phyloP scores from a whole-genome alignment of 2,888 invertebrate species.

The Chesias legatella region DNA sequence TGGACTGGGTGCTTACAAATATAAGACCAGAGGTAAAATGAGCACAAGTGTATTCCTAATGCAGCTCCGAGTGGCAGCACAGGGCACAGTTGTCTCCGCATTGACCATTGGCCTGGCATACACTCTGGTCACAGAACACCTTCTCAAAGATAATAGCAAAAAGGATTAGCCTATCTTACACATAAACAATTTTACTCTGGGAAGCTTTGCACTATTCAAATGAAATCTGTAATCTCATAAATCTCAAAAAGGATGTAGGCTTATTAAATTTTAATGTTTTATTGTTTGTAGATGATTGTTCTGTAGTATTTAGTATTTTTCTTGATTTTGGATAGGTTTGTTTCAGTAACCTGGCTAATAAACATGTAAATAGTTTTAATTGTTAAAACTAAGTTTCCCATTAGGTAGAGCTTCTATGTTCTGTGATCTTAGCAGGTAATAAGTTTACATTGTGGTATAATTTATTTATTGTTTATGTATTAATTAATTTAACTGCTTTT shows the following conservation, averaged over 20 bases:
- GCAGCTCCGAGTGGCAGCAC: conserved; percentile 92
- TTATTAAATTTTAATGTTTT: too few relatives aligned
- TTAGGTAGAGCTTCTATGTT: conserved; percentile 31
- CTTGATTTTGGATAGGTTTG: too few relatives aligned
- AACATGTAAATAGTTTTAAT: too few relatives aligned
- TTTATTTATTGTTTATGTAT: conserved; percentile 28
- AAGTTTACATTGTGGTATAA: conserved; percentile 27
- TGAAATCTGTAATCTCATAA: too few relatives aligned
- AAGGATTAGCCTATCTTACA: conserved; percentile 39
- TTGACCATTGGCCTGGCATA: conserved; percentile 87
- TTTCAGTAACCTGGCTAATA: too few relatives aligned
- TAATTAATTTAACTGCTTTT: conserved; percentile 19
- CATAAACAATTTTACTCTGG: conserved; percentile 15
- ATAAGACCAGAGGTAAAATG: conserved; percentile 86
- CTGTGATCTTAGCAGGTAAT: conserved; percentile 54
- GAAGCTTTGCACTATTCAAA: conserved; percentile 4
- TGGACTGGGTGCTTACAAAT: conserved; percentile 87
- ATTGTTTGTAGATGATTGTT: too few relatives aligned
- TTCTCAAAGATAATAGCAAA: conserved; percentile 57
- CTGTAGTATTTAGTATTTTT: too few relatives aligned
- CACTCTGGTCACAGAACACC: conserved; percentile 81
- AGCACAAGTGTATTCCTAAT: conserved; percentile 91
- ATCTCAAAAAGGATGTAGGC: too few relatives aligned
- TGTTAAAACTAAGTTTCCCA: conserved; percentile 28
- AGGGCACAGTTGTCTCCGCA: conserved; percentile 89